A percentile compares a stretch with the other conserved stretches of the same genome.
phyloP scores from a whole-genome alignment of 2,888 invertebrate species.

The Macrophya annulata region DNA sequence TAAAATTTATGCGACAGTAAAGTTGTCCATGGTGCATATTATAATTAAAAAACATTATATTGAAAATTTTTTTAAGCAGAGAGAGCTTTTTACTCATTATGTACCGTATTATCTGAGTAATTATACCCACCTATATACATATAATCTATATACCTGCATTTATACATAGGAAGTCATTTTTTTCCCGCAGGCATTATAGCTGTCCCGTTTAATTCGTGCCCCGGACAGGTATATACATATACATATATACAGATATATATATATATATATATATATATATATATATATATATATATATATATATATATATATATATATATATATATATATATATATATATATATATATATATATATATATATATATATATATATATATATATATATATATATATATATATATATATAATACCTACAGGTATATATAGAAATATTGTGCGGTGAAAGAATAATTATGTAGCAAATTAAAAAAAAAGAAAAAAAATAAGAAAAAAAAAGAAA shows the following conservation, averaged over 20 bases:
- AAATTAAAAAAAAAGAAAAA: neutral
- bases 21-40: neutral
- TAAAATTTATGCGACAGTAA: neutral
- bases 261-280: too few species aligned
- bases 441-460: conserved; percentile 22
- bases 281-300: too few species aligned
- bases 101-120: conserved; percentile 18
- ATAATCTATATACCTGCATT: neutral
- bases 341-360: too few species aligned
- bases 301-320: too few species aligned
- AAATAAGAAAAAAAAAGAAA: neutral
- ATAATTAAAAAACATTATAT: conserved; percentile 17
- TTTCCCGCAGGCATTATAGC: conserved; percentile 9
- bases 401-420: too few species aligned
- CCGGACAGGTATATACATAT: too few species aligned
- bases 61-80: neutral
- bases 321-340: too few species aligned
- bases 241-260: too few species aligned
- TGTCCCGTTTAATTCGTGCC: conserved; percentile 5
- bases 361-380: too few species aligned
- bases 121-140: neutral
- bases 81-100: neutral
- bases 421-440: neutral
- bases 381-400: too few species aligned
- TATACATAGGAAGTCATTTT: conserved; percentile 1